Conservation (phyloP, 2,797 vertebrate genomes). For the Pangasius larnaudii region DNA sequence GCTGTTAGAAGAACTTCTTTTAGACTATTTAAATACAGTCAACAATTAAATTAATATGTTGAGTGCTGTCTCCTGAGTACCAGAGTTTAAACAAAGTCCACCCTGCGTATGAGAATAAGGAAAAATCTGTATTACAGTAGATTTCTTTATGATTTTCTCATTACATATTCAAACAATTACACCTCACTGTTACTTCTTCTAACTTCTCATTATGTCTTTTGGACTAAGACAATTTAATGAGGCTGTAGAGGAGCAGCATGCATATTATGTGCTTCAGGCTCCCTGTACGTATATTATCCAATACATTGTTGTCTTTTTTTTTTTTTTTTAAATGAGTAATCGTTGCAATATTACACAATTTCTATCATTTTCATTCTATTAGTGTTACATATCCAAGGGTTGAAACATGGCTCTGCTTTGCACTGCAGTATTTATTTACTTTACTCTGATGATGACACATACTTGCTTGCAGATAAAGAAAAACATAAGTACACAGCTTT, state of each 20-base stretch:
- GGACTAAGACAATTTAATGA: constrained; percentile 24
- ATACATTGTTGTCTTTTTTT: constrained; percentile 7
- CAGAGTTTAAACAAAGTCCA: constrained; percentile 2
- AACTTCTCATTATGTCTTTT: constrained; percentile 34
- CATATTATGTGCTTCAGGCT: constrained; percentile 20
- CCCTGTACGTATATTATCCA: not conserved
- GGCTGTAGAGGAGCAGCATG: constrained; percentile 12
- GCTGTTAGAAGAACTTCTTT: not conserved
- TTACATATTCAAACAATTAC: constrained; percentile 22
- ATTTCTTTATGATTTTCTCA: constrained; percentile 21
- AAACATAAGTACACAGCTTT: constrained; percentile 40
- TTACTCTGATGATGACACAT: constrained; percentile 41
- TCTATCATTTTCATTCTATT: constrained; percentile 27
- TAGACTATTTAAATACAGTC: not conserved
- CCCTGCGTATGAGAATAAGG: not conserved
- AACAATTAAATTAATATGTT: not conserved
- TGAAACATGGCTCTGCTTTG: not conserved
- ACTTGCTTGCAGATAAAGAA: constrained; percentile 38
- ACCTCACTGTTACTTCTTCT: constrained; percentile 8
- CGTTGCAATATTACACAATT: constrained; percentile 21
- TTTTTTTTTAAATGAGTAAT: constrained; percentile 11
- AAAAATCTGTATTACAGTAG: constrained; percentile 12
- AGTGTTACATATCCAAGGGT: not conserved
- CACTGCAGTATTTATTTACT: constrained; percentile 22
- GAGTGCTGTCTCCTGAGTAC: not conserved